These are phyloP conservation scores for Tolmerus cingulatus DNA, from an alignment of 2,888 invertebrate genomes.

Conservation along the genomic window DNA sequence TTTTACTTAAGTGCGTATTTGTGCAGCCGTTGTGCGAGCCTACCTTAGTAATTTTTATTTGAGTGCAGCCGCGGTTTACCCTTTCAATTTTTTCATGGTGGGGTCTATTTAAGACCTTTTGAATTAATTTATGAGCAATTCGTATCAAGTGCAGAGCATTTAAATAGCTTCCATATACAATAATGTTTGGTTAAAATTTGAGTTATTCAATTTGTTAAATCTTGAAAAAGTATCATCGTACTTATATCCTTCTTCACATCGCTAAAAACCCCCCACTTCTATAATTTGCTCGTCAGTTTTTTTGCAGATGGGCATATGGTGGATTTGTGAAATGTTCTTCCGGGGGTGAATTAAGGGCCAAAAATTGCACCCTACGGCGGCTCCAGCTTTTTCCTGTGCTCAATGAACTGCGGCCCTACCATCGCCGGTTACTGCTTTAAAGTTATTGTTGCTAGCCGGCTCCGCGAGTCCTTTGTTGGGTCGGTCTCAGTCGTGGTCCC, in stretches of 20 bases:
- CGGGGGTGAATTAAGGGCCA: background rate
- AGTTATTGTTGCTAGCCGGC: conserved; percentile 33
- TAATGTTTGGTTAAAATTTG: too few species aligned
- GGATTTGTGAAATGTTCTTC: conserved; percentile 12
- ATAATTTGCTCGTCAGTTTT: background rate
- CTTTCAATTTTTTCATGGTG: too few species aligned
- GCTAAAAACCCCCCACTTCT: background rate
- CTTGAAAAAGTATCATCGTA: background rate
- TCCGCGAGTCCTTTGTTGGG: background rate
- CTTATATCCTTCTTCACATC: background rate
- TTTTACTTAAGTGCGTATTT: too few species aligned
- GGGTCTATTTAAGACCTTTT: too few species aligned
- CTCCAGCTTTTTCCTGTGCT: background rate
- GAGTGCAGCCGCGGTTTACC: too few species aligned
- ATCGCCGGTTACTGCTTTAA: background rate
- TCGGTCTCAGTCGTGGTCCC: background rate
- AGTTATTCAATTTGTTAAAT: background rate
- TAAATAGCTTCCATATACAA: background rate
- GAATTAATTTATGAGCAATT: too few species aligned
- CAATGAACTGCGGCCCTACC: background rate
- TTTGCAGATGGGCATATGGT: conserved; percentile 11
- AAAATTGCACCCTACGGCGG: conserved; percentile 27
- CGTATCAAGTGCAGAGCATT: too few species aligned
- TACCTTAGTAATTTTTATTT: too few species aligned
- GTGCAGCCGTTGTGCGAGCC: too few species aligned